Base-by-base conservation (phyloP, 2,888 invertebrate genomes). In the Parascotia fuliginaria region DNA sequence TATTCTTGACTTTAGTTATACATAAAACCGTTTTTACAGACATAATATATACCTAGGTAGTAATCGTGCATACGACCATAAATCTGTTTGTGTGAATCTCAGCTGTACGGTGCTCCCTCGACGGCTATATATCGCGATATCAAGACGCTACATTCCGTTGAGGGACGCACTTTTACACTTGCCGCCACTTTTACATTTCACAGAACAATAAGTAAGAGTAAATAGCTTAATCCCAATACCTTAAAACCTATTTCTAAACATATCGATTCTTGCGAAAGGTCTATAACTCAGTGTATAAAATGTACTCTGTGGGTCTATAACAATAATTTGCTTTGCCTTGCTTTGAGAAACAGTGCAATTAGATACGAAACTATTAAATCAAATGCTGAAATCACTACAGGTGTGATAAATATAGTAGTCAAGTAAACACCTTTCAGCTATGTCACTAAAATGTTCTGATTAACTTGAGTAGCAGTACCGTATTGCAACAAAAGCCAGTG, bases 41-140 rank as follows among this genome's bases (percentile, higher is more conserved):
- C 54, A 49, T 28, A 40, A 60, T 40, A 60, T 51, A 51, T 54
- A 55, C 42, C 48, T 60, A 54, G 24, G 85, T 83, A 85, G 81
- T 87, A 86, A 84, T 85, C 81, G 75, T 81, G 72, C 75, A 79
- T 75, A 76, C 70, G 60, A 72, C 75, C 76, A 88, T 90, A 91
- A 91, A 91, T 90, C 88, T 83, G 75, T 73, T 80, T 79, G 85
- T 84, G 65, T 39, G 72, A 90, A 89, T 85, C 89, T 88, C 87
- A 84, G 89, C 86, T 83, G 84, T 59, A 61, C 64, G 61, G 28
- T 55, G 62, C 73, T 91, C 91, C 91, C 91, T 62, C 72, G 89
- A 77, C 86, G 81, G 81, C 83, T 83, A 89, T 92, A 90, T 82
- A 90, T 91, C 79, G 86, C 81, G 77, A 84, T 87, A 85, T 78